Evolutionary conservation across 2,888 invertebrate species (phyloP).

Genomic region (Mythimna albipuncta): DNA sequence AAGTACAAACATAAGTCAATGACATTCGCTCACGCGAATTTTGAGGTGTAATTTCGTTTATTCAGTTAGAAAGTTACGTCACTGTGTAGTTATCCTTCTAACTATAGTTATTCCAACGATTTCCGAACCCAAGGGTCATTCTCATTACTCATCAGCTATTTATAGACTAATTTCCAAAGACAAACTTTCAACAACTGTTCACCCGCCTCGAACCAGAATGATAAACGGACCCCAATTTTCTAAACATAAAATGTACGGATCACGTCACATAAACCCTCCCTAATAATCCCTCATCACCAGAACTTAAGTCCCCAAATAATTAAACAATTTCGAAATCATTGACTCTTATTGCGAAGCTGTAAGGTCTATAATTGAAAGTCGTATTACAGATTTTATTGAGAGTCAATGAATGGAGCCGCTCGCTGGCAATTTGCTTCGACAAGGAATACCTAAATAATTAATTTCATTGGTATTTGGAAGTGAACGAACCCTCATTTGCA

Average conservation of each 20-base stretch:
- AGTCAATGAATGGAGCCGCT: slow-evolving; percentile 64
- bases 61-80: neutral
- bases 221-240: slow-evolving; percentile 43
- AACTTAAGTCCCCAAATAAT: slow-evolving; percentile 51
- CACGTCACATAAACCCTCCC: slow-evolving; percentile 38
- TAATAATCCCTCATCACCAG: slow-evolving; percentile 55
- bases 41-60: too few relatives aligned
- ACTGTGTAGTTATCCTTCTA: neutral
- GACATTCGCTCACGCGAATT: too few relatives aligned
- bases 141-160: slow-evolving; percentile 14
- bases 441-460: slow-evolving; percentile 75
- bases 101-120: neutral
- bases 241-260: slow-evolving; percentile 44
- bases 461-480: slow-evolving; percentile 69
- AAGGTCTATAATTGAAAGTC: slow-evolving; percentile 45
- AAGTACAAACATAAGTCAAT: too few relatives aligned
- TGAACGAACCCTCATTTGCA: slow-evolving; percentile 74
- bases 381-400: slow-evolving; percentile 63
- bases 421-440: slow-evolving; percentile 67
- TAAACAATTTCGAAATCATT: slow-evolving; percentile 33
- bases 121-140: slow-evolving; percentile 6
- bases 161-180: slow-evolving; percentile 12
- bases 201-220: slow-evolving; percentile 32
- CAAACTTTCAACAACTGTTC: slow-evolving; percentile 19
- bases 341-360: slow-evolving; percentile 25